These are phyloP conservation scores for Heliconius eleuchia DNA, from an alignment of 1,140 invertebrate species.

Conservation along the genomic window DNA sequence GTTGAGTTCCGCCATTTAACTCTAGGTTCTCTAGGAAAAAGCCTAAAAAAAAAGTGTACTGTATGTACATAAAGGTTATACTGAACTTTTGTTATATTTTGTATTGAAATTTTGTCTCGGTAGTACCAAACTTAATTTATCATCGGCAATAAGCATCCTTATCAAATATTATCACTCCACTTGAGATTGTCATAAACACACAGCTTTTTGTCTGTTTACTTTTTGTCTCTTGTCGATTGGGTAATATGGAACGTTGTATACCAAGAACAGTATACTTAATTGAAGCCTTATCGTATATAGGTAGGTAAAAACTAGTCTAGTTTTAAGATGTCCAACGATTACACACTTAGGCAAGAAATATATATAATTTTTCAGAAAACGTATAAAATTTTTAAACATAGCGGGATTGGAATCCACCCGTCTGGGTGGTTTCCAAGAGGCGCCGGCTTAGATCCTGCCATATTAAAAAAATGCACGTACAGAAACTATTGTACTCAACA, in stretches of 20 bases:
- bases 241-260: slow-evolving; percentile 1
- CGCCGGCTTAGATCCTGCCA: too few relatives aligned
- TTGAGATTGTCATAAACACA: slow-evolving; percentile 27
- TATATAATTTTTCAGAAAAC: too few relatives aligned
- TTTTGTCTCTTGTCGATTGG: slow-evolving; percentile 20
- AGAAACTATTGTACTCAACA: too few relatives aligned
- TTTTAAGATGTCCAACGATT: too few relatives aligned
- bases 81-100: background rate
- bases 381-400: too few relatives aligned
- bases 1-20: too few relatives aligned
- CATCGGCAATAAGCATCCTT: slow-evolving; percentile 28
- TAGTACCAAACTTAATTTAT: slow-evolving; percentile 26
- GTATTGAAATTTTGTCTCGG: background rate
- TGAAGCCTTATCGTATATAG: background rate
- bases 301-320: background rate
- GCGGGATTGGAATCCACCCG: too few relatives aligned
- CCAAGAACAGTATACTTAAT: background rate
- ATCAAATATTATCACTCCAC: slow-evolving; percentile 32
- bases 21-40: too few relatives aligned
- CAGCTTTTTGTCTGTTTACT: slow-evolving; percentile 30
- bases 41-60: too few relatives aligned
- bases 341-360: too few relatives aligned
- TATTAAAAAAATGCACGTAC: too few relatives aligned
- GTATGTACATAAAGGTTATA: background rate
- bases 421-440: too few relatives aligned